phyloP scores from a whole-genome alignment of 1,140 invertebrate genomes.

The Galleria mellonella region DNA sequence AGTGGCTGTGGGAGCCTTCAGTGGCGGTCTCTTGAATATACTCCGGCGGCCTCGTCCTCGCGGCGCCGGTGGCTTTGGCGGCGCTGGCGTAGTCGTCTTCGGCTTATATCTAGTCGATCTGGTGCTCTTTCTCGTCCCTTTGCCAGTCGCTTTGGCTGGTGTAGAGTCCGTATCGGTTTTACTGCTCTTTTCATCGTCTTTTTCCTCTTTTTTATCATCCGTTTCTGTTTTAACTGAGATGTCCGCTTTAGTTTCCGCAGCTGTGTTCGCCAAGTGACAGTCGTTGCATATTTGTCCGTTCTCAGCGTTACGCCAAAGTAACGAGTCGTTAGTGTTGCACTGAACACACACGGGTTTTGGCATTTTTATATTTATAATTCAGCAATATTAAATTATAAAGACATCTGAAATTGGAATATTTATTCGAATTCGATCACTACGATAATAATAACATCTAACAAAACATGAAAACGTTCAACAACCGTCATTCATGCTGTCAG shows the following conservation, averaged over 20 bases:
- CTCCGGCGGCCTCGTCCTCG: slow-evolving; percentile 85
- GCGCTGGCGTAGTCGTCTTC: slow-evolving; percentile 42
- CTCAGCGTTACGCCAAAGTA: slow-evolving; percentile 63
- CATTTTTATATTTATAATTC: slow-evolving; percentile 28
- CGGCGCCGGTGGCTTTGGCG: slow-evolving; percentile 59
- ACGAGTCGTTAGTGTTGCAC: slow-evolving; percentile 57
- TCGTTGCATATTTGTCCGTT: slow-evolving; percentile 71
- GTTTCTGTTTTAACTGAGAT: slow-evolving; percentile 36
- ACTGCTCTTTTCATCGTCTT: slow-evolving; percentile 40
- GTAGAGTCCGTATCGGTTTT: slow-evolving; percentile 47
- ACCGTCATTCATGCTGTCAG: too few relatives aligned
- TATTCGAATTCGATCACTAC: too few relatives aligned
- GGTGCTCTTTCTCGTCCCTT: slow-evolving; percentile 62
- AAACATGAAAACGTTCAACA: too few relatives aligned
- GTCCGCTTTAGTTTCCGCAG: slow-evolving; percentile 38
- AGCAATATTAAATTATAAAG: not conserved
- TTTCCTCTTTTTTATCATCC: slow-evolving; percentile 53
- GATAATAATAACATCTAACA: too few relatives aligned
- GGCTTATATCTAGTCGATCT: slow-evolving; percentile 61
- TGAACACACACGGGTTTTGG: slow-evolving; percentile 67
- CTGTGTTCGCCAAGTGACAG: slow-evolving; percentile 54
- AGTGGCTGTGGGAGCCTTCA: slow-evolving; percentile 87
- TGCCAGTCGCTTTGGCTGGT: slow-evolving; percentile 55
- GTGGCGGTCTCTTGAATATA: slow-evolving; percentile 87
- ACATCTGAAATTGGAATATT: too few relatives aligned